phyloP scores from a whole-genome alignment of 2,888 invertebrate species.

The Chrysolina oricalcia region DNA sequence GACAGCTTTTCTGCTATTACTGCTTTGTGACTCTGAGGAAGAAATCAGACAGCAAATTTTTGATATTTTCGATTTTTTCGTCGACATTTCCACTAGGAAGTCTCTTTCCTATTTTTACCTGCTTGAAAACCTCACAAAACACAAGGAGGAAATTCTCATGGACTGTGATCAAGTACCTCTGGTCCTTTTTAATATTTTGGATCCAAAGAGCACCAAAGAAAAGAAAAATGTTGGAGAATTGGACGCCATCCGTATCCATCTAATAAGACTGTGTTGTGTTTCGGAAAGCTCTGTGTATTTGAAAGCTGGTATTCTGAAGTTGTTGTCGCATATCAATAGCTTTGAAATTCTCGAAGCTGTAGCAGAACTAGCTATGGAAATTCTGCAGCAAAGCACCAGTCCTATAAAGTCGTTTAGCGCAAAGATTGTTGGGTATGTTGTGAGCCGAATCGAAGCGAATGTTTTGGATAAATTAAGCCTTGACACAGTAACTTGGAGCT shows the following conservation, averaged over 20 bases:
- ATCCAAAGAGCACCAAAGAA: slow-evolving; percentile 68
- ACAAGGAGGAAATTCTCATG: slow-evolving; percentile 75
- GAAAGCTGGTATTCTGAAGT: slow-evolving; percentile 68
- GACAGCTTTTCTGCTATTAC: slow-evolving; percentile 40
- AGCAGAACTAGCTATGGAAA: slow-evolving; percentile 56
- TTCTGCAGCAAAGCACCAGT: slow-evolving; percentile 55
- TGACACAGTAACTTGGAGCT: slow-evolving; percentile 73
- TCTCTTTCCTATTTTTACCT: slow-evolving; percentile 39
- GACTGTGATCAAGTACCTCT: slow-evolving; percentile 81
- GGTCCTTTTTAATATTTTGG: slow-evolving; percentile 77
- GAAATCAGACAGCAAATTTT: slow-evolving; percentile 41
- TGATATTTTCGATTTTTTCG: slow-evolving; percentile 43
- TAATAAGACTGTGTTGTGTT: slow-evolving; percentile 68
- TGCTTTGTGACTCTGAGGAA: slow-evolving; percentile 39
- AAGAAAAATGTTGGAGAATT: slow-evolving; percentile 55
- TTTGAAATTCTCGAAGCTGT: slow-evolving; percentile 62
- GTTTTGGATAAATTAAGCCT: slow-evolving; percentile 57
- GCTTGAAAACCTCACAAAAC: slow-evolving; percentile 53
- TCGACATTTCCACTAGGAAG: slow-evolving; percentile 36
- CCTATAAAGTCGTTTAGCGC: slow-evolving; percentile 56
- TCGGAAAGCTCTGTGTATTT: slow-evolving; percentile 71
- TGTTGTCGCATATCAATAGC: slow-evolving; percentile 64
- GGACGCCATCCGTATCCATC: slow-evolving; percentile 61
- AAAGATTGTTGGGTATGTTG: slow-evolving; percentile 58
- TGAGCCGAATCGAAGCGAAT: slow-evolving; percentile 60